These are phyloP conservation scores for Drosophila formosana DNA, from an alignment of 2,888 invertebrate genomes.

Conservation along the genomic window DNA sequence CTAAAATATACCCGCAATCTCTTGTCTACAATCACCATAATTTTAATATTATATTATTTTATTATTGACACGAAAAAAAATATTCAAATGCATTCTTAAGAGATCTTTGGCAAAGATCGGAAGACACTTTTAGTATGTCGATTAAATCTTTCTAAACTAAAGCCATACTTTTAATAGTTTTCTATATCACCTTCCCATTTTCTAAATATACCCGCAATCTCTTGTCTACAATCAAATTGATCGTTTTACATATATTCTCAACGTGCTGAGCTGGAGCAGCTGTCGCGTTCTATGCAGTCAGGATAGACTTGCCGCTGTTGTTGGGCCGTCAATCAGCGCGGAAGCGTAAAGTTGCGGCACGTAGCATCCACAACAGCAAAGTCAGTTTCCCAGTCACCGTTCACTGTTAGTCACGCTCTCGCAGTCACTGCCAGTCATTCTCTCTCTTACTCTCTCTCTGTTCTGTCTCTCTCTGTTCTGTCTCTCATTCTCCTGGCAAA, in stretches of 20 bases:
- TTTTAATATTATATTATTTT: too few relatives aligned
- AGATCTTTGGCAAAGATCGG: too few relatives aligned
- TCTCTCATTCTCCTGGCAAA: conserved; percentile 49
- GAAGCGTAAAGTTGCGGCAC: conserved; percentile 55
- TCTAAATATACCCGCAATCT: conserved; percentile 17
- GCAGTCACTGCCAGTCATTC: conserved; percentile 33
- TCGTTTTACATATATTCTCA: conserved; percentile 6
- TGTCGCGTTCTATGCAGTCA: conserved; percentile 20
- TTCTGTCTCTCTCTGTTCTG: conserved; percentile 5
- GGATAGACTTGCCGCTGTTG: conserved; percentile 17
- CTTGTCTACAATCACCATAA: background rate
- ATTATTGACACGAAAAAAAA: too few relatives aligned
- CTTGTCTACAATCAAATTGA: conserved; percentile 8
- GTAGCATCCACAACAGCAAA: conserved; percentile 32
- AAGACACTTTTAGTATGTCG: too few relatives aligned
- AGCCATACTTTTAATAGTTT: too few relatives aligned
- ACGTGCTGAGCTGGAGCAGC: conserved; percentile 17
- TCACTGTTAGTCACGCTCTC: conserved; percentile 42
- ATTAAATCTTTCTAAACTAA: too few relatives aligned
- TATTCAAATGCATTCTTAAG: too few relatives aligned
- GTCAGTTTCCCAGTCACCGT: conserved; percentile 28
- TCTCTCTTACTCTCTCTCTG: conserved; percentile 6
- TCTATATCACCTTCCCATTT: too few relatives aligned
- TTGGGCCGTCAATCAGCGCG: conserved; percentile 54
- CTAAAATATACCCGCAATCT: conserved; percentile 13